Evolutionary conservation across 2,888 invertebrate species (phyloP).

Genomic region (Hoplodrina ambigua): DNA sequence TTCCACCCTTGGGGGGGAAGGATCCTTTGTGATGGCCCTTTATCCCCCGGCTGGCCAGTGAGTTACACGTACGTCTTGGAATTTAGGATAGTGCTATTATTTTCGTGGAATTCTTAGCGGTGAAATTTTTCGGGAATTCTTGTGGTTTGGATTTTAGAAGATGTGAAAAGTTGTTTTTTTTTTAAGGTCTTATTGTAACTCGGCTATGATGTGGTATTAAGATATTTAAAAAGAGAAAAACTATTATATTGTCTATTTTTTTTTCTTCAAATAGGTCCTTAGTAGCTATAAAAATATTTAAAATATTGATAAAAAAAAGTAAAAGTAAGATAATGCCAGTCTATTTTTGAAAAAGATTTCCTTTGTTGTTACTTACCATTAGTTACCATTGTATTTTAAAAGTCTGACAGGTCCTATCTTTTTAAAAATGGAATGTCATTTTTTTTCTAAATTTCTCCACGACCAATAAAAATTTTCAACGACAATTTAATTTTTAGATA

Average conservation of each 20-base stretch:
- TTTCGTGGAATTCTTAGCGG: constrained; percentile 37
- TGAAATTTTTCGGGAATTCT: constrained; percentile 11
- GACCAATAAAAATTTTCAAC: not conserved
- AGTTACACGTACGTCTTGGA: constrained; percentile 62
- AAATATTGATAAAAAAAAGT: too few relatives aligned
- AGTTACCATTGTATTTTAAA: too few relatives aligned
- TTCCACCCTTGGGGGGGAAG: constrained; percentile 43
- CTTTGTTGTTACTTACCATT: too few relatives aligned
- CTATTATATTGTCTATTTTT: too few relatives aligned
- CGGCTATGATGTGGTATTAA: not conserved
- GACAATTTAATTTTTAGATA: not conserved
- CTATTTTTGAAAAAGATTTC: too few relatives aligned
- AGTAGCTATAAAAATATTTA: too few relatives aligned
- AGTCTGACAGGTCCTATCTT: too few relatives aligned
- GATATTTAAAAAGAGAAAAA: not conserved
- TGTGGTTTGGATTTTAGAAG: not conserved
- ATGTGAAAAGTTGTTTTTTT: too few relatives aligned
- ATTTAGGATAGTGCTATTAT: constrained; percentile 59
- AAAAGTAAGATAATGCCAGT: too few relatives aligned
- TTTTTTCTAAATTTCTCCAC: not conserved
- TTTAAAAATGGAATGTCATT: not conserved
- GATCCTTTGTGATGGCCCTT: constrained; percentile 64
- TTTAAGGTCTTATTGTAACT: not conserved
- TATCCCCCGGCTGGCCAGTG: constrained; percentile 58
- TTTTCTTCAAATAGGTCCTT: too few relatives aligned